A percentile compares a stretch with the other conserved stretches of the same genome.
Conservation (phyloP, 2,113 vertebrate species). For the Passer montanus region DNA sequence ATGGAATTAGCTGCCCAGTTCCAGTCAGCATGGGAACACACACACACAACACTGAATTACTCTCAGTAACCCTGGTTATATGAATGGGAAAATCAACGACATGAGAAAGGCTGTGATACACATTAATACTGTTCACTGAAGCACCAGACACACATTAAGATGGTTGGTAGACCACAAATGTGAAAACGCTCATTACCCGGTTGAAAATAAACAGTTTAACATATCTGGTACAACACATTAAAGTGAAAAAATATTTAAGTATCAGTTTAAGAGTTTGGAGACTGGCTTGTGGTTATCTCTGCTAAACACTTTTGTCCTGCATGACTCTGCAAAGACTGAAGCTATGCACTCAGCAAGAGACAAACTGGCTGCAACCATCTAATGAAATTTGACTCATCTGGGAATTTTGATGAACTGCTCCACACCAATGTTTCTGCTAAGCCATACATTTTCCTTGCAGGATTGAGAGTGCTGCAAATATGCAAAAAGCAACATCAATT, state of each 20-base stretch:
- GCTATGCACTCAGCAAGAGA: not conserved
- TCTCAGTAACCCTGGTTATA: not conserved
- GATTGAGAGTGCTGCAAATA: not conserved
- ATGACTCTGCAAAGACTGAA: slow-evolving; percentile 57
- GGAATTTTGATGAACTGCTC: not conserved
- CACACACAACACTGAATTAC: not conserved
- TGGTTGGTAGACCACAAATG: slow-evolving; percentile 52
- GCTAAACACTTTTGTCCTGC: slow-evolving; percentile 29
- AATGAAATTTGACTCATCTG: slow-evolving; percentile 49
- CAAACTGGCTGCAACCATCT: slow-evolving; percentile 30
- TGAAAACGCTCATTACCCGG: slow-evolving; percentile 26
- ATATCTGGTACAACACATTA: slow-evolving; percentile 47
- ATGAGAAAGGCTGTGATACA: slow-evolving; percentile 23
- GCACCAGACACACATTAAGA: slow-evolving; percentile 32
- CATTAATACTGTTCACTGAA: slow-evolving; percentile 27
- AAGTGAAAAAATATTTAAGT: slow-evolving; percentile 33
- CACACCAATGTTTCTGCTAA: not conserved
- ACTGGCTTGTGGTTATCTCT: slow-evolving; percentile 52
- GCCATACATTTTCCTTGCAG: not conserved
- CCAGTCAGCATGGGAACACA: not conserved
- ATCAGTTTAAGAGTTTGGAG: slow-evolving; percentile 46
- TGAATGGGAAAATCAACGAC: slow-evolving; percentile 1
- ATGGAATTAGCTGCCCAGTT: not conserved
- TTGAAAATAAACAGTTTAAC: slow-evolving; percentile 57
- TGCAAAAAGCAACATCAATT: not conserved